These are phyloP conservation scores for Maniola jurtina DNA, from an alignment of 1,140 invertebrate genomes.

Conservation along the genomic window DNA sequence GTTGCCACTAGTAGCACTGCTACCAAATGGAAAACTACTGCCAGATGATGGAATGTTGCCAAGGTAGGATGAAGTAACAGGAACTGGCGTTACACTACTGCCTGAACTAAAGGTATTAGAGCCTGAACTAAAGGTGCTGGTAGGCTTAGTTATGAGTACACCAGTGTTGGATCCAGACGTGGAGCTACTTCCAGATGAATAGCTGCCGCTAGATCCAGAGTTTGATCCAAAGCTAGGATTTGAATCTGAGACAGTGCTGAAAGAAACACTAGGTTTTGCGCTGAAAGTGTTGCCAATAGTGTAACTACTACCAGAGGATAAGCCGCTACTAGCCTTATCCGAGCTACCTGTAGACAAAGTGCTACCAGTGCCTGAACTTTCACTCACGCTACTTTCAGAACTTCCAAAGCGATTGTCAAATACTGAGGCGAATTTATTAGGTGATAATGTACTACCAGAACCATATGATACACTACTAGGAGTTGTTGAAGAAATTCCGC, in stretches of 20 bases:
- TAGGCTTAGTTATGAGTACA: not conserved
- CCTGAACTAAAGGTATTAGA: not conserved
- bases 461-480: constrained; percentile 12
- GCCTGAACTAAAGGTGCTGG: not conserved
- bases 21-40: not conserved
- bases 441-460: constrained; percentile 3
- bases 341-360: constrained; percentile 4
- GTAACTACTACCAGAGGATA: constrained; percentile 2
- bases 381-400: not conserved
- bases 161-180: constrained; percentile 12
- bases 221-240: not conserved
- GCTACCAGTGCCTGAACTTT: constrained; percentile 6
- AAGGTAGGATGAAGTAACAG: too few relatives aligned
- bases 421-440: not conserved
- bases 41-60: not conserved
- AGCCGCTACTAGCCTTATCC: constrained; percentile 5
- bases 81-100: not conserved
- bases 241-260: not conserved
- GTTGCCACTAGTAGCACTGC: too few relatives aligned
- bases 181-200: not conserved
- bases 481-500: constrained; percentile 22
- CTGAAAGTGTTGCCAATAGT: constrained; percentile 8
- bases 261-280: constrained; percentile 12
- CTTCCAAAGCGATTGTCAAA: constrained; percentile 17
- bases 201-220: constrained; percentile 4